Conservation (phyloP, 2,797 vertebrate genomes). For the Sebastes melanostomus region DNA sequence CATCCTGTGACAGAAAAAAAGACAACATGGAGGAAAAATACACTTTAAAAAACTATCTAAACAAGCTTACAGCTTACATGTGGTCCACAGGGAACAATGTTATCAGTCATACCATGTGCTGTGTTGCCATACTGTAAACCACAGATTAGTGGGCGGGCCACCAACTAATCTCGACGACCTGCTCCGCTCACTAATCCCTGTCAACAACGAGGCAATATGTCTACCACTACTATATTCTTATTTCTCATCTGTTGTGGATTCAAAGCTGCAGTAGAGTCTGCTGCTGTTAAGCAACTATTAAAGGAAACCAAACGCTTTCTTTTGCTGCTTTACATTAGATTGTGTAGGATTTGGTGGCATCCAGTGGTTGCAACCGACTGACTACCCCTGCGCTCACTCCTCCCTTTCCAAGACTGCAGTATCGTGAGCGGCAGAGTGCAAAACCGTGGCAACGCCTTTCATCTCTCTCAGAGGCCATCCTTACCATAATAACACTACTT, state of each 20-base stretch:
- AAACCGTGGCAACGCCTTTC: too few relatives aligned
- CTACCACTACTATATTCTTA: background rate
- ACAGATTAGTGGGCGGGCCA: background rate
- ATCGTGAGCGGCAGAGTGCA: too few relatives aligned
- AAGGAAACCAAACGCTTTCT: background rate
- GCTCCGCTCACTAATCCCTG: conserved; percentile 3
- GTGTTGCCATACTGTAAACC: background rate
- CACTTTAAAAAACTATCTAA: background rate
- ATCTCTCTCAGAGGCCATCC: accelerated
- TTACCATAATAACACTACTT: too few relatives aligned
- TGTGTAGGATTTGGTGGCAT: too few relatives aligned
- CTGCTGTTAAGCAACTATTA: background rate
- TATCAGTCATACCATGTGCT: conserved; percentile 5
- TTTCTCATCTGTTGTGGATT: background rate
- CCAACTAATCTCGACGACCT: background rate
- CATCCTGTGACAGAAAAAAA: conserved; percentile 81
- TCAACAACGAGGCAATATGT: conserved; percentile 1
- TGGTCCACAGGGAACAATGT: background rate
- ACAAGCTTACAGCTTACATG: background rate
- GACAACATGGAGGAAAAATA: background rate
- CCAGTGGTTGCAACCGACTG: too few relatives aligned
- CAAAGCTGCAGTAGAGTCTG: background rate
- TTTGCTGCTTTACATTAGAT: background rate
- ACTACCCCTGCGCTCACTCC: too few relatives aligned
- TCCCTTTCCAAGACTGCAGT: too few relatives aligned